These are phyloP conservation scores for Omphaloscelis lunosa DNA, from an alignment of 2,888 invertebrate species.

Conservation along the genomic window DNA sequence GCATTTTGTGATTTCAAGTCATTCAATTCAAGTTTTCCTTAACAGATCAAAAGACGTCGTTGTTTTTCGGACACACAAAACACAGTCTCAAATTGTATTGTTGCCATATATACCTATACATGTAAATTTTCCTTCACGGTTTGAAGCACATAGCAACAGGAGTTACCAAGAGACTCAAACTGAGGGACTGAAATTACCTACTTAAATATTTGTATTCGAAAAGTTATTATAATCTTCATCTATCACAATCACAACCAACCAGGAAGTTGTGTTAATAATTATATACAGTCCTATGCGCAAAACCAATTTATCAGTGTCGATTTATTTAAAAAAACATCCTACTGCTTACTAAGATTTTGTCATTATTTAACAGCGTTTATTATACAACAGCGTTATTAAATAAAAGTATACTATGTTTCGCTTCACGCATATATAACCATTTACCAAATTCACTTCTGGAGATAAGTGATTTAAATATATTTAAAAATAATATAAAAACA, in stretches of 20 bases:
- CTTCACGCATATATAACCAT: no score
- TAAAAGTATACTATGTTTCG: no score
- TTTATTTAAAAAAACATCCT: neutral
- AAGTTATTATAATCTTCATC: neutral
- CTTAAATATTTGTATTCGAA: neutral
- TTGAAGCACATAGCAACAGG: neutral
- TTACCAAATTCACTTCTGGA: no score
- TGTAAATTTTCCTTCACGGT: constrained; percentile 9
- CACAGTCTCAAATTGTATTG: neutral
- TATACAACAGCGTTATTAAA: no score
- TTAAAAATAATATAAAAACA: no score
- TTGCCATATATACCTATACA: neutral
- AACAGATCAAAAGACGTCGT: constrained; percentile 1
- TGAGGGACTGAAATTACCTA: neutral
- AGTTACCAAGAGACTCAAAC: neutral
- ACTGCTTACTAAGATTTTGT: neutral
- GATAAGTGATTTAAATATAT: no score
- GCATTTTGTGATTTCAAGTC: neutral
- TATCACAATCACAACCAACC: neutral
- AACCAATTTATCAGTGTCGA: neutral
- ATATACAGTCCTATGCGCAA: neutral
- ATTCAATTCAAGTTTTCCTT: constrained; percentile 5
- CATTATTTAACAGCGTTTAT: no score
- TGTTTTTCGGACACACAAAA: constrained; percentile 14
- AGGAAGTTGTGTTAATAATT: neutral